Percentiles rank a stretch among this genome's conserved stretches.
These are phyloP conservation scores for Brotula barbata DNA, from an alignment of 2,797 vertebrate genomes.

Conservation along the genomic window DNA sequence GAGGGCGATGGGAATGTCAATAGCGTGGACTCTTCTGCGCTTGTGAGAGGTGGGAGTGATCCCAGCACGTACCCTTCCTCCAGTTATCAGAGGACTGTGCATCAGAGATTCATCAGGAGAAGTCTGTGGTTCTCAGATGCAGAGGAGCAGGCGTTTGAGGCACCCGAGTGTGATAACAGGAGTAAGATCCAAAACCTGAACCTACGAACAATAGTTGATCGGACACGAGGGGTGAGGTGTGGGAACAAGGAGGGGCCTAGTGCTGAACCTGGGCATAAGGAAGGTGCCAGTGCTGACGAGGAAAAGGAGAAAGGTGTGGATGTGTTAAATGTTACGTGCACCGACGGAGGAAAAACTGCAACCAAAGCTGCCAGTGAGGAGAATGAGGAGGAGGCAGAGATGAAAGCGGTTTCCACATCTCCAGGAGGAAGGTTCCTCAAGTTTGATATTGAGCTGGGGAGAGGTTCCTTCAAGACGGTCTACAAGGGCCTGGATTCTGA, in stretches of 20 bases:
- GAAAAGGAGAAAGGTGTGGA: constrained; percentile 82
- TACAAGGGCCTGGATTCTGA: constrained; percentile 98
- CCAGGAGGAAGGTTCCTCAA: constrained; percentile 94
- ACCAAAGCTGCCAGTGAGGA: constrained; percentile 81
- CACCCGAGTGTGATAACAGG: constrained; percentile 80
- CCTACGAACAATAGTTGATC: constrained; percentile 86
- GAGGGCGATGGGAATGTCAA: constrained; percentile 71
- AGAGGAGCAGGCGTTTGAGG: constrained; percentile 86
- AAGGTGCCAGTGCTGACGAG: constrained; percentile 69
- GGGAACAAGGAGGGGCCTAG: too few species aligned
- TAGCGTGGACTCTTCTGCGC: constrained; percentile 64
- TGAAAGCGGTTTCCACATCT: constrained; percentile 96
- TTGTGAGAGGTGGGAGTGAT: constrained; percentile 77
- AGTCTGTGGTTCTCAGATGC: constrained; percentile 92
- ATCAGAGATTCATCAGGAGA: constrained; percentile 90
- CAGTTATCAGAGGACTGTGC: constrained; percentile 77
- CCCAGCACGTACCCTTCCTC: constrained; percentile 74
- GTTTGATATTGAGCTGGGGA: constrained; percentile 96
- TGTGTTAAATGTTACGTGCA: constrained; percentile 43
- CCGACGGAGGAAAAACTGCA: constrained; percentile 70
- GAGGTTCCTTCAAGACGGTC: constrained; percentile 98
- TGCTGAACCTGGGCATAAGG: too few species aligned
- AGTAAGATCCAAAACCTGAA: constrained; percentile 82
- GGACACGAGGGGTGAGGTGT: constrained; percentile 69
- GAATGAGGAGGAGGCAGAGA: constrained; percentile 95